phyloP scores from a whole-genome alignment of 1,140 invertebrate species.

The Drosophila prosaltans region DNA sequence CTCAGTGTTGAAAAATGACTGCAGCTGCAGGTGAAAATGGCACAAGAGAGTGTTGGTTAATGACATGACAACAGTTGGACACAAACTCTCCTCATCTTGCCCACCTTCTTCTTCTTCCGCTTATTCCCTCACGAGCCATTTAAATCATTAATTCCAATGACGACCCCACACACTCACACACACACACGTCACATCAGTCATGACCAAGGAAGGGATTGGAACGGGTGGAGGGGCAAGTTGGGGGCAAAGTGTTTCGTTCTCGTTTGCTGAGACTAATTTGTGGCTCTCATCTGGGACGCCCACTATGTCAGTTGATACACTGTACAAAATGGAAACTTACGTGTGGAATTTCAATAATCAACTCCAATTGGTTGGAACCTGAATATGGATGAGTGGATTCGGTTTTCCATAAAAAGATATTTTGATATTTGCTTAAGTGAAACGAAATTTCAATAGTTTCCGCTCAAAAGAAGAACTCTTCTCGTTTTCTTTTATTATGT shows the following conservation, averaged over 20 bases:
- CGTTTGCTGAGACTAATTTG: slow-evolving; percentile 72
- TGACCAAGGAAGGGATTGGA: no score
- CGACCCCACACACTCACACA: slow-evolving; percentile 63
- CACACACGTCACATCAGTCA: slow-evolving; percentile 55
- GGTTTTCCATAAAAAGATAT: no score
- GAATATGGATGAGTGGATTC: no score
- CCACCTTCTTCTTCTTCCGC: slow-evolving; percentile 1
- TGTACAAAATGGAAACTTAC: neutral
- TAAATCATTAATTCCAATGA: slow-evolving; percentile 74
- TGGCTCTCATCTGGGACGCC: slow-evolving; percentile 43
- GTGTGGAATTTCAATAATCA: no score
- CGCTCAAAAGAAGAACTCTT: no score
- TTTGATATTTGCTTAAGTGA: no score
- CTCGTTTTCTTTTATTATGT: no score
- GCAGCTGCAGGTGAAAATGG: slow-evolving; percentile 77
- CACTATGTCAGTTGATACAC: slow-evolving; percentile 36
- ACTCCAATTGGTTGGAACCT: no score
- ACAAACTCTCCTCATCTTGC: neutral
- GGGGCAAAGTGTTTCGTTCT: slow-evolving; percentile 42
- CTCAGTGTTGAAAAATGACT: slow-evolving; percentile 73
- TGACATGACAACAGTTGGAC: slow-evolving; percentile 63
- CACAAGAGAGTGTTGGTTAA: slow-evolving; percentile 73
- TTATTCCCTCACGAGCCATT: slow-evolving; percentile 39
- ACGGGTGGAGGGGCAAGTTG: neutral
- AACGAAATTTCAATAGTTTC: no score